Evolutionary conservation across 2,797 vertebrate species (phyloP).

Genomic region (Enoplosus armatus): DNA sequence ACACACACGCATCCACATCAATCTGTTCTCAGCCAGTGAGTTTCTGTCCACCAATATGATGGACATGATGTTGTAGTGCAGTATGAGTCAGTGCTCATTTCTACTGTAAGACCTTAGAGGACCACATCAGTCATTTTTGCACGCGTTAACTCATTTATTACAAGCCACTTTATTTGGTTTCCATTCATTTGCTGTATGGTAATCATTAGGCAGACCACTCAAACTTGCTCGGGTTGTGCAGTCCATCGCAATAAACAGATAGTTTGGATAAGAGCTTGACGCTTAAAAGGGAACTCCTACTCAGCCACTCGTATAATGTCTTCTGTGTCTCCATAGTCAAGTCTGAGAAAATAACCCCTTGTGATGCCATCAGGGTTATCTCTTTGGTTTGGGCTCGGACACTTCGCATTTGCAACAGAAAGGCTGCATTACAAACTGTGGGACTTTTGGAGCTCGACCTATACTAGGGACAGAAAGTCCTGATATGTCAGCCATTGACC

Average conservation of each 20-base stretch:
- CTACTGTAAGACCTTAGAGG: neutral
- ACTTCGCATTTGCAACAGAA: neutral
- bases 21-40: neutral
- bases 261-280: neutral
- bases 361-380: neutral
- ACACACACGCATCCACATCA: neutral
- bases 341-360: neutral
- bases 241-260: neutral
- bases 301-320: neutral
- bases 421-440: neutral
- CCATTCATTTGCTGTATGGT: neutral
- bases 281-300: neutral
- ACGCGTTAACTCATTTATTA: neutral
- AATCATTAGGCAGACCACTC: too few relatives aligned
- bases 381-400: neutral
- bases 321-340: neutral
- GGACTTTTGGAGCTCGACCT: neutral
- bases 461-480: neutral
- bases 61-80: neutral
- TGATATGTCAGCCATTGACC: neutral
- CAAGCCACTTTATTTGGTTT: neutral
- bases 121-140: neutral
- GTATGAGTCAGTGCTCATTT: neutral
- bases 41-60: neutral
- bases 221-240: neutral